Conservation (phyloP, 2,797 vertebrate genomes). For the Typhlichthys subterraneus region DNA sequence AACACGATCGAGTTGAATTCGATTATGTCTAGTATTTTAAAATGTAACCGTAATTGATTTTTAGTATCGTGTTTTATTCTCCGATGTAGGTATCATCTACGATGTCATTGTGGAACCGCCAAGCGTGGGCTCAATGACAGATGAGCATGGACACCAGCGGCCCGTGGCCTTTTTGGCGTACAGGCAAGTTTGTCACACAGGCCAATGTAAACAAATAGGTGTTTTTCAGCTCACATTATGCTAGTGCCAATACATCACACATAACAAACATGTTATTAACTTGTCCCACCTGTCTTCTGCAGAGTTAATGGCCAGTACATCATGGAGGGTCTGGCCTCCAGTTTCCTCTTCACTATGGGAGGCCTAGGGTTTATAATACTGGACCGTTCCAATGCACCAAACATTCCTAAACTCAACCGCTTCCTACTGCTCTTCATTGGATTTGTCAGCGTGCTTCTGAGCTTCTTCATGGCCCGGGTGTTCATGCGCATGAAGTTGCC, state of each 20-base stretch:
- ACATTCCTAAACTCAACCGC: constrained; percentile 97
- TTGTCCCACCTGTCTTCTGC: constrained; percentile 6
- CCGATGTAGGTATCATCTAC: constrained; percentile 89
- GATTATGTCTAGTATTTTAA: too few relatives aligned
- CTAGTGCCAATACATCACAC: not conserved
- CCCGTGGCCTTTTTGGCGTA: constrained; percentile 97
- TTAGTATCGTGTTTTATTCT: not conserved
- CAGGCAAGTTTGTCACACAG: constrained; percentile 74
- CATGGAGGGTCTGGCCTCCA: constrained; percentile 98
- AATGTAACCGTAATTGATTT: not conserved
- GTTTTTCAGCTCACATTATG: not conserved
- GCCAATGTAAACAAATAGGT: not conserved
- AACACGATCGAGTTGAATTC: too few relatives aligned
- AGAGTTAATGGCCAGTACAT: constrained; percentile 99
- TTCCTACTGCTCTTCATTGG: constrained; percentile 98
- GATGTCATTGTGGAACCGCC: constrained; percentile 98
- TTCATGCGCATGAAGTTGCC: constrained; percentile 99
- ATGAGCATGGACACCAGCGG: constrained; percentile 96
- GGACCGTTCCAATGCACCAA: constrained; percentile 96
- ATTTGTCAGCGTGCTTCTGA: constrained; percentile 95
- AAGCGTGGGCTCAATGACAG: constrained; percentile 98
- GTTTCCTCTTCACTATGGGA: constrained; percentile 99
- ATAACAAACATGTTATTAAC: not conserved
- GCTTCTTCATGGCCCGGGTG: constrained; percentile 99
- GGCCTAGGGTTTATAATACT: constrained; percentile 97